These are phyloP conservation scores for Sitta europaea DNA, from an alignment of 2,113 vertebrate genomes.

Conservation along the genomic window DNA sequence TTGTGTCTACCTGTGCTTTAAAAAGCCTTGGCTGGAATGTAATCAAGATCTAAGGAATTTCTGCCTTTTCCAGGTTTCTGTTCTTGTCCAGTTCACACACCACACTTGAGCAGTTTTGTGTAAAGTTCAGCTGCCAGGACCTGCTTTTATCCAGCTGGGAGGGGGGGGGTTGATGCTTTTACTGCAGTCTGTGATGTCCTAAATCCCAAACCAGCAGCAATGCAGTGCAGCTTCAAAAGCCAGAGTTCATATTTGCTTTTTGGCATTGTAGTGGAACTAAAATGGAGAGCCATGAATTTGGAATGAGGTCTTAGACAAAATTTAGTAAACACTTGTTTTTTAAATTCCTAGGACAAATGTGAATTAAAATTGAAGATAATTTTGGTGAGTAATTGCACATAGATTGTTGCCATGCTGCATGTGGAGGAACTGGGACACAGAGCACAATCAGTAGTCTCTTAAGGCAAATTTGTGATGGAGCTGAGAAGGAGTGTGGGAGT, in stretches of 20 bases:
- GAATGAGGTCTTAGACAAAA: not conserved
- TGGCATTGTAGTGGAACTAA: not conserved
- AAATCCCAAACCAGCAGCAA: not conserved
- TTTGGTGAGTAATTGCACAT: not conserved
- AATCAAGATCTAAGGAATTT: not conserved
- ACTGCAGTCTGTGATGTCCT: not conserved
- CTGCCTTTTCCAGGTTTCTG: not conserved
- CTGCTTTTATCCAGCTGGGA: not conserved
- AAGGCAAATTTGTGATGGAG: not conserved
- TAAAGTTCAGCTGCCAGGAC: not conserved
- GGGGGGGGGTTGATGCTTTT: not conserved
- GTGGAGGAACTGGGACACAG: not conserved
- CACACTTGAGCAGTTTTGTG: not conserved
- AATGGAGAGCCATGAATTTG: not conserved
- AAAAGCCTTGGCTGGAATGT: not conserved
- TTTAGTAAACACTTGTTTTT: not conserved
- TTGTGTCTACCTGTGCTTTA: not conserved
- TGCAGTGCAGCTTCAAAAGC: not conserved
- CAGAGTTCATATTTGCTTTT: not conserved
- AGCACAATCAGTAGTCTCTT: not conserved
- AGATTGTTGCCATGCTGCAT: not conserved
- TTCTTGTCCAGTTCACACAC: not conserved
- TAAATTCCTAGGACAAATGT: not conserved
- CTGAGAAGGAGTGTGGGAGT: not conserved
- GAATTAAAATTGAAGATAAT: not conserved